Evolutionary conservation across 2,888 invertebrate species (phyloP).

Genomic region (Lymantria monacha): DNA sequence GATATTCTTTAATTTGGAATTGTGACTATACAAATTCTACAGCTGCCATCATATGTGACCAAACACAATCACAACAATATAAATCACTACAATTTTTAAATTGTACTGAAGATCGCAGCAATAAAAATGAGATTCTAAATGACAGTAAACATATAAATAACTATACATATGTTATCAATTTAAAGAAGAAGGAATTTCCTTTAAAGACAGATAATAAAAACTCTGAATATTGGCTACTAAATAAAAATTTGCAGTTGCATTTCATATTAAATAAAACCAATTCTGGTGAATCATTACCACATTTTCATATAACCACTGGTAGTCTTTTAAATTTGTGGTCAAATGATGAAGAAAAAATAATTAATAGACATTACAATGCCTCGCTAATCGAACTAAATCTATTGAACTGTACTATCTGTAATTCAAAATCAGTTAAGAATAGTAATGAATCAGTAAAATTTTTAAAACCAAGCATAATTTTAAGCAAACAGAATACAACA

Average conservation of each 20-base stretch:
- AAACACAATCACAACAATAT: not conserved
- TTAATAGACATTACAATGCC: not conserved
- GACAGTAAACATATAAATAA: not conserved
- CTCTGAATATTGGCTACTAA: not conserved
- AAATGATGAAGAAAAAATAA: not conserved
- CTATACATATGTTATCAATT: not conserved
- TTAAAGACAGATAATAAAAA: not conserved
- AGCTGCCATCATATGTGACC: not conserved
- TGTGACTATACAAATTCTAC: not conserved
- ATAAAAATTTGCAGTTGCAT: not conserved
- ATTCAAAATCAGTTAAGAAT: not conserved
- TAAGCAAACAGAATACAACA: conserved; percentile 1
- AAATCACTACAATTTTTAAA: not conserved
- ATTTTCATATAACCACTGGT: not conserved
- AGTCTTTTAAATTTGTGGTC: conserved; percentile 1
- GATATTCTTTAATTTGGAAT: not conserved
- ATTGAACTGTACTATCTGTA: not conserved
- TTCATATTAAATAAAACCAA: conserved; percentile 1
- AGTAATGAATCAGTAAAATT: not conserved
- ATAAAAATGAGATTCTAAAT: not conserved
- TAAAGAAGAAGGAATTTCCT: not conserved
- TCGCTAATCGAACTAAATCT: not conserved
- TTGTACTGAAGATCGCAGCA: conserved; percentile 1
- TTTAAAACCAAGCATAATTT: not conserved
- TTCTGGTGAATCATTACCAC: not conserved